A percentile compares a stretch with the other conserved stretches of the same genome.
Conservation (phyloP, 2,888 invertebrate genomes). For the Steinernema carpocapsae region DNA sequence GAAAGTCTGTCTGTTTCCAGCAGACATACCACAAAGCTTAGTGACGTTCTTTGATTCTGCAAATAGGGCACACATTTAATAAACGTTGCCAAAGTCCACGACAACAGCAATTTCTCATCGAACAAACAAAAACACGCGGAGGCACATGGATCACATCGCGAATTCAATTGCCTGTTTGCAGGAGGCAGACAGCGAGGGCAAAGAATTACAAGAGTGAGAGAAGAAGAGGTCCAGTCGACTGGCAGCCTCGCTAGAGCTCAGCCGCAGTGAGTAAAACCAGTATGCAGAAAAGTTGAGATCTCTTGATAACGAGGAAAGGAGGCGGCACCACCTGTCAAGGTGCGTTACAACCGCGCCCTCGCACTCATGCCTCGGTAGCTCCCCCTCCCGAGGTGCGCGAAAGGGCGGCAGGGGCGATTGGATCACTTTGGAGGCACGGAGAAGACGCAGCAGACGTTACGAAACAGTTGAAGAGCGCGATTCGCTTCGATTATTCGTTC, state of each 20-base stretch:
- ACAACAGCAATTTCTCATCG: background rate
- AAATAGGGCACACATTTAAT: too few relatives aligned
- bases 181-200: constrained; percentile 29
- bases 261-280: constrained; percentile 31
- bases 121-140: background rate
- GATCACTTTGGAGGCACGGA: too few relatives aligned
- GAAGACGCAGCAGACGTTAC: too few relatives aligned
- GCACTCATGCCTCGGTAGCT: constrained; percentile 19
- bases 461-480: too few relatives aligned
- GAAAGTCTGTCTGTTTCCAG: constrained; percentile 33
- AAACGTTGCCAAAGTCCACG: background rate
- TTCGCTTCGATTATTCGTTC: background rate
- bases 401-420: background rate
- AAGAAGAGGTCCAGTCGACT: constrained; percentile 16
- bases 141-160: constrained; percentile 1
- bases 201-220: constrained; percentile 8
- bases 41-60: too few relatives aligned
- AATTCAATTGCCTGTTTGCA: constrained; percentile 8
- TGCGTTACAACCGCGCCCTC: constrained; percentile 20
- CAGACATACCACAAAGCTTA: constrained; percentile 17
- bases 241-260: constrained; percentile 23
- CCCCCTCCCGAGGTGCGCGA: constrained; percentile 12
- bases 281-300: constrained; percentile 32
- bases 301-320: constrained; percentile 29
- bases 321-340: constrained; percentile 27